These are phyloP conservation scores for Phataginus tetradactyla DNA, from an alignment of 2,797 vertebrate species.

Conservation along the genomic window DNA sequence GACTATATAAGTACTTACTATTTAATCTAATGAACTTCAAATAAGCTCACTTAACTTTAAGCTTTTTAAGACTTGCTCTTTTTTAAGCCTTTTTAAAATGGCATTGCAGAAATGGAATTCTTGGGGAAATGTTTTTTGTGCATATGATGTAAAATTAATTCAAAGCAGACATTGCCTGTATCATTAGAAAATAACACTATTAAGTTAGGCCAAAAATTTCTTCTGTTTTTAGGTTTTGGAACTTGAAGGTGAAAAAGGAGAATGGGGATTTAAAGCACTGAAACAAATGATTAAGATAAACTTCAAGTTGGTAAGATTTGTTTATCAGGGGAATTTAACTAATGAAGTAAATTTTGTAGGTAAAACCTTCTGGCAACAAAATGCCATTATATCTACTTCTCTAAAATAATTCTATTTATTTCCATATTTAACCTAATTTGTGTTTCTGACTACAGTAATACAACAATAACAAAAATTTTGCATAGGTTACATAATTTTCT, in stretches of 20 bases:
- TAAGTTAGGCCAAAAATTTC: conserved; percentile 58
- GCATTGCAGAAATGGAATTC: conserved; percentile 30
- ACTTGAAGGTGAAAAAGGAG: conserved; percentile 99
- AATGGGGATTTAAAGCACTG: conserved; percentile 99
- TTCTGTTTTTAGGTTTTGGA: conserved; percentile 93
- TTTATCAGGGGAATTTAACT: conserved; percentile 50
- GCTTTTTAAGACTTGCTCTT: background rate
- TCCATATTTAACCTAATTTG: conserved; percentile 11
- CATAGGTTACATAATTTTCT: background rate
- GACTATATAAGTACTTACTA: background rate
- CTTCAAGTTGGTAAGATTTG: conserved; percentile 96
- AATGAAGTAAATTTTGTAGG: background rate
- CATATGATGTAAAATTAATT: conserved; percentile 58
- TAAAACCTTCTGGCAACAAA: background rate
- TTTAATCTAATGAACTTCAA: conserved; percentile 41
- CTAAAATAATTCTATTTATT: conserved; percentile 26
- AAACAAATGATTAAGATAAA: conserved; percentile 99
- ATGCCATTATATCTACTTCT: background rate
- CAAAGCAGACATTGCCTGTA: background rate
- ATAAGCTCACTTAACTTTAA: background rate
- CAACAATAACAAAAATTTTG: background rate
- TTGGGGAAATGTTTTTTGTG: conserved; percentile 35
- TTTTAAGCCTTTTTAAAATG: conserved; percentile 39
- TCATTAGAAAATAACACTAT: conserved; percentile 28
- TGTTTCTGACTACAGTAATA: background rate